Percentiles rank a stretch among this genome's conserved stretches.
Conservation (phyloP, 2,888 invertebrate species). For the Epirrhoe tristata region DNA sequence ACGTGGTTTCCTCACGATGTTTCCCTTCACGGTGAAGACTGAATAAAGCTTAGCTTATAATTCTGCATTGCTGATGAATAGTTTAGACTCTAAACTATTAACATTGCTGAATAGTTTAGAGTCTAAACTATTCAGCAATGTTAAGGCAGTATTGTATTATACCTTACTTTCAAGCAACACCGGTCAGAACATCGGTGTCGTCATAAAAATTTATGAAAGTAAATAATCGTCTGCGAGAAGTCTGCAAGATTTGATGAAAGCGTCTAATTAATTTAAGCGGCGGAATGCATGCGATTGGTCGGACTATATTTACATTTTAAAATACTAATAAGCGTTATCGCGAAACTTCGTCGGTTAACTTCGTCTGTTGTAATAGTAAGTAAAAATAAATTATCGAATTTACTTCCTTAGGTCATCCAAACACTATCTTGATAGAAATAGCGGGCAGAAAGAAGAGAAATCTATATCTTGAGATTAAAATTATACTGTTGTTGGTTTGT, state of each 20-base stretch:
- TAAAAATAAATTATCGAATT: too few species aligned
- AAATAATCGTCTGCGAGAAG: slow-evolving; percentile 12
- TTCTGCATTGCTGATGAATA: too few species aligned
- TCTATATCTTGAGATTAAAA: slow-evolving; percentile 56
- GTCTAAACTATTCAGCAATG: background rate
- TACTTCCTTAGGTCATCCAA: slow-evolving; percentile 44
- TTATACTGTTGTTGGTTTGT: slow-evolving; percentile 50
- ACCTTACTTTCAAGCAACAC: slow-evolving; percentile 15
- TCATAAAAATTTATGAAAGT: slow-evolving; percentile 20
- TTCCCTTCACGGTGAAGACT: too few species aligned
- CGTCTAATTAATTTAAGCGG: slow-evolving; percentile 7
- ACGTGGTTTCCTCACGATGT: too few species aligned
- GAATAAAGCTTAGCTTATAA: too few species aligned
- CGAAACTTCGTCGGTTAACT: too few species aligned
- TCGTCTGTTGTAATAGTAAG: too few species aligned
- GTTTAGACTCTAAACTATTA: too few species aligned
- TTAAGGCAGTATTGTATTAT: slow-evolving; percentile 5
- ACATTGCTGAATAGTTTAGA: too few species aligned
- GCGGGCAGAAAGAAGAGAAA: slow-evolving; percentile 49
- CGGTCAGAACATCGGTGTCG: background rate
- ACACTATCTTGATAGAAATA: background rate
- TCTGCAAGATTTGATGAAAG: slow-evolving; percentile 17
- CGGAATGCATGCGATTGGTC: background rate
- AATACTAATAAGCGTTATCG: too few species aligned
- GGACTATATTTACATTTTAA: background rate